Conservation (phyloP, 2,797 vertebrate genomes). For the Betta splendens region DNA sequence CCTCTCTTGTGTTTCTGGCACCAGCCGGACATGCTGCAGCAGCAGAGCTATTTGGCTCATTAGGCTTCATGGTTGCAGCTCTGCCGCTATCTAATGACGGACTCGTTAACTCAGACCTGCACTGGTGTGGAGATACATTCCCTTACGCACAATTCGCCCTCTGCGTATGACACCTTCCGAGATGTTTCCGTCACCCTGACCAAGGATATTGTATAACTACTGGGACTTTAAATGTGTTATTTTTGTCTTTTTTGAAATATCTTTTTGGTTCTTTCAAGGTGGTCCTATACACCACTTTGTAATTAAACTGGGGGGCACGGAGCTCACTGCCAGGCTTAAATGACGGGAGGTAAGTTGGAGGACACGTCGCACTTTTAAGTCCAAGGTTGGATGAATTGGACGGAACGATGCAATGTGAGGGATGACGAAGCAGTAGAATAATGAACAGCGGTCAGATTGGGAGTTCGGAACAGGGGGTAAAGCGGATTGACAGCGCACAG, state of each 20-base stretch:
- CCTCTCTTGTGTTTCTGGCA: constrained; percentile 70
- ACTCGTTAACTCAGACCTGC: constrained; percentile 76
- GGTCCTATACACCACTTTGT: constrained; percentile 36
- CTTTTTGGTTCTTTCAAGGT: constrained; percentile 39
- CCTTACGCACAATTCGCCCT: constrained; percentile 52
- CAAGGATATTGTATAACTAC: constrained; percentile 72
- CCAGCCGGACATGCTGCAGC: constrained; percentile 82
- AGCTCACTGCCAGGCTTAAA: constrained; percentile 57
- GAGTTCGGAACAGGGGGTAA: constrained; percentile 59
- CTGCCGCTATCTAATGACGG: constrained; percentile 75
- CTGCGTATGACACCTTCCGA: constrained; percentile 56
- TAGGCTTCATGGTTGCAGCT: constrained; percentile 80
- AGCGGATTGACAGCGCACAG: constrained; percentile 73
- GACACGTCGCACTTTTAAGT: constrained; percentile 55
- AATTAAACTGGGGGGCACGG: constrained; percentile 49
- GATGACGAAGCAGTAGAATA: constrained; percentile 71
- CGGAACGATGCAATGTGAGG: constrained; percentile 49
- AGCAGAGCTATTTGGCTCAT: constrained; percentile 80
- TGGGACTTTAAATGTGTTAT: constrained; percentile 63
- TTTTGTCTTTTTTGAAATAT: constrained; percentile 19
- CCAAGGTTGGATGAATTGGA: constrained; percentile 49
- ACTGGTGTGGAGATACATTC: constrained; percentile 62
- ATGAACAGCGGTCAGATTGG: constrained; percentile 59
- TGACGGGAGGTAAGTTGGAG: constrained; percentile 74
- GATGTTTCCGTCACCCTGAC: constrained; percentile 50